A percentile compares a stretch with the other conserved stretches of the same genome.
These are phyloP conservation scores for Actinemys pallida DNA, from an alignment of 2,113 vertebrate genomes.

Conservation along the genomic window DNA sequence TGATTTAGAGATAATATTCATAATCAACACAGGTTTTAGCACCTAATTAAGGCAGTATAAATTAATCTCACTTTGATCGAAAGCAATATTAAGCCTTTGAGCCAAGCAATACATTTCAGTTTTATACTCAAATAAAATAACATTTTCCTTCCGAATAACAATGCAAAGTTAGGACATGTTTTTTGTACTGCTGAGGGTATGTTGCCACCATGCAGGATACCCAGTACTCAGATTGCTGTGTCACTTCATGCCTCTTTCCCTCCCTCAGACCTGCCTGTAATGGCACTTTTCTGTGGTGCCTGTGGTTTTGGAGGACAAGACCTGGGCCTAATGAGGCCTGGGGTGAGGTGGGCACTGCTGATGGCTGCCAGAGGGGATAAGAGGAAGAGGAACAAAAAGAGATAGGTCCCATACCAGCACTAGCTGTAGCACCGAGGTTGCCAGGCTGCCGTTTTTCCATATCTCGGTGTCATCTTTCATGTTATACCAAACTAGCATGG, in stretches of 20 bases:
- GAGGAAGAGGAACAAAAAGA: neutral
- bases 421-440: neutral
- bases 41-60: neutral
- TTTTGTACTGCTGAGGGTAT: neutral
- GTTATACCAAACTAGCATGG: neutral
- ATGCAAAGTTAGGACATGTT: neutral
- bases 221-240: neutral
- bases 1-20: neutral
- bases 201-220: neutral
- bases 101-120: neutral
- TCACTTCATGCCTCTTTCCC: neutral
- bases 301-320: neutral
- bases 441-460: accelerated
- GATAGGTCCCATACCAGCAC: too few species aligned
- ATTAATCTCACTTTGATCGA: neutral
- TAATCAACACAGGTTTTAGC: neutral
- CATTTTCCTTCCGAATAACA: neutral
- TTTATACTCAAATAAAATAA: neutral
- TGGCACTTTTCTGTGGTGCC: neutral
- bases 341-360: neutral
- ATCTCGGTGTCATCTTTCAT: neutral
- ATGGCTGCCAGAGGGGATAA: neutral
- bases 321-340: neutral
- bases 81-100: neutral
- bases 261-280: neutral